Evolutionary conservation across 2,113 vertebrate genomes (phyloP), one percentile per base, ranked within the genome.

Genomic region (Eurystomus gularis): DNA sequence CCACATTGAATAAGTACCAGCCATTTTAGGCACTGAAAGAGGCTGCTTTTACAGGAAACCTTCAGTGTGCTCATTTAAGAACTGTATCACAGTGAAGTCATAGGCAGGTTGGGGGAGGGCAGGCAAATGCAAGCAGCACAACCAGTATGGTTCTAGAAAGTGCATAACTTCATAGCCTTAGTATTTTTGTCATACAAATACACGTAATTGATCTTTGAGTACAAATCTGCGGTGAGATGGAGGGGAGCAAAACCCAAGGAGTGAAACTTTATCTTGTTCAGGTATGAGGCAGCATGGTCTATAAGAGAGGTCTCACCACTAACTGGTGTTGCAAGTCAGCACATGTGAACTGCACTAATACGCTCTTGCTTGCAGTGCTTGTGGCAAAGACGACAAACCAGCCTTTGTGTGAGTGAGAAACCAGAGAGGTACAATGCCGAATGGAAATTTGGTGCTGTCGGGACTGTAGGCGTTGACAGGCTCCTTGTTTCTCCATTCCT

Each of bases 371-470:
- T 55, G 52, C 77, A 15, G 52, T 39, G 86, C 81, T 96, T 82
- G 82, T 96, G 88, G 89, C 88, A 84, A 54, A 73, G 94, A 88
- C 94, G 94, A 94, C 97, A 97, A 95, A 80, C 52, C 66, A 77
- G 92, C 72, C 83, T 91, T 86, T 91, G 79, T 94, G 70, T 3
- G 21, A 92, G 88, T 0, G 6, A 89, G 68, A 90, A 96, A 90
- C 75, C 91, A 44, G 79, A 61, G 49, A 62, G 40, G 17, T 83
- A 70, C 39, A 61, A 10, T 3, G 68, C 62, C 23, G 88, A 24
- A 54, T 94, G 97, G 97, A 97, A 97, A 97, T 65, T 90, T 1
- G 62, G 26, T 85, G 91, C 68, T 91, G 60, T 75, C 77, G 51
- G 48, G 83, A 33, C 77, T 6, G 92, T 82, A 60, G 96, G 97